phyloP scores from a whole-genome alignment of 1,140 invertebrate genomes.

The Calliphora vicina region DNA sequence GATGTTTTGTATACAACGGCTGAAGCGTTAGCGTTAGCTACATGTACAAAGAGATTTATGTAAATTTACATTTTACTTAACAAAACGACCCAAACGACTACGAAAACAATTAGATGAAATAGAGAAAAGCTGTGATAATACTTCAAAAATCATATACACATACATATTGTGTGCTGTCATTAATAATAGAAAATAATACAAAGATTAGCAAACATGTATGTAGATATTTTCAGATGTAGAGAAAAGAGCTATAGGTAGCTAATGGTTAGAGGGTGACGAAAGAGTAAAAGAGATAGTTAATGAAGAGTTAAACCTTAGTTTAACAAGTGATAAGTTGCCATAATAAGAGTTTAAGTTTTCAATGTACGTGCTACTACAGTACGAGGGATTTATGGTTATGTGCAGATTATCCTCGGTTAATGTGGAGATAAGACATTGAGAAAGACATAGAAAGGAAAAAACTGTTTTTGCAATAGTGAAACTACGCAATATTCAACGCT shows the following conservation, averaged over 20 bases:
- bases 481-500: not conserved
- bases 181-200: not conserved
- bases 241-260: too few species aligned
- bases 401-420: not conserved
- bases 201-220: not conserved
- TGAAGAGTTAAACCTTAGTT: not conserved
- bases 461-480: not conserved
- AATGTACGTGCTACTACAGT: not conserved
- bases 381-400: not conserved
- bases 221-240: not conserved
- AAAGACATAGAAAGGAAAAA: not conserved
- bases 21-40: not conserved
- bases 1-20: constrained; percentile 15
- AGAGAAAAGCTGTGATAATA: constrained; percentile 31
- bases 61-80: not conserved
- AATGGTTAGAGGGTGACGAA: not conserved
- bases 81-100: not conserved
- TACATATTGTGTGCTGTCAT: not conserved
- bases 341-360: not conserved
- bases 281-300: not conserved
- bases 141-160: not conserved
- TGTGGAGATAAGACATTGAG: not conserved
- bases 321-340: not conserved
- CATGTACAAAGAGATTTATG: not conserved
- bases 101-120: not conserved